Percentiles rank a stretch among this genome's conserved stretches.
Evolutionary conservation across 2,888 invertebrate genomes (phyloP).

Genomic region (Caenorhabditis virilis): DNA sequence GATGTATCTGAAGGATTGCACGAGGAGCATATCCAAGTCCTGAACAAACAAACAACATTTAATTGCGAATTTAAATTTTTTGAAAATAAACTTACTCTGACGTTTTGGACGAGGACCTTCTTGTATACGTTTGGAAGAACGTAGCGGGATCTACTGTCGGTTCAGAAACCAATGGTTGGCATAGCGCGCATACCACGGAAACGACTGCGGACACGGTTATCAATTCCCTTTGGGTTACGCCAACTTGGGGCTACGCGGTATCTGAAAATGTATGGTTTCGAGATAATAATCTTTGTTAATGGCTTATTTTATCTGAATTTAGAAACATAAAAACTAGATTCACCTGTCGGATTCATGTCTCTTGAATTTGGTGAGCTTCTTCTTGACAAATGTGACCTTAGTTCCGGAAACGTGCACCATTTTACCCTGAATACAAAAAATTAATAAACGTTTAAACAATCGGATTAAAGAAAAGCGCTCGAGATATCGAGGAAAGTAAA

Average conservation of each 20-base stretch:
- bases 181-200: slow-evolving; percentile 99
- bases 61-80: no score
- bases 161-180: slow-evolving; percentile 99
- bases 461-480: neutral
- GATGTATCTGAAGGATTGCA: slow-evolving; percentile 96
- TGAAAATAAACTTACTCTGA: slow-evolving; percentile 74
- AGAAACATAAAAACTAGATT: no score
- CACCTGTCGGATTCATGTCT: slow-evolving; percentile 98
- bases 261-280: slow-evolving; percentile 38
- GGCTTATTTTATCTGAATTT: no score
- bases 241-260: slow-evolving; percentile 75
- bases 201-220: slow-evolving; percentile 96
- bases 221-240: slow-evolving; percentile 99
- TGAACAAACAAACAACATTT: no score
- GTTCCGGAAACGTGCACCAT: slow-evolving; percentile 72
- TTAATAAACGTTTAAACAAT: neutral
- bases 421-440: slow-evolving; percentile 45
- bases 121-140: slow-evolving; percentile 97
- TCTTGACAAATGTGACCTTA: slow-evolving; percentile 89
- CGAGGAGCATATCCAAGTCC: slow-evolving; percentile 95
- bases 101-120: slow-evolving; percentile 89
- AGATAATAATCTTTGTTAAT: slow-evolving; percentile 81
- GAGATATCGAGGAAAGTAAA: slow-evolving; percentile 4
- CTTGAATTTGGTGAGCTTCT: slow-evolving; percentile 95
- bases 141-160: slow-evolving; percentile 89